Evolutionary conservation across 2,113 vertebrate species (phyloP), one percentile per base, ranked within the genome.

Genomic region (Microcebus lehilahytsara): DNA sequence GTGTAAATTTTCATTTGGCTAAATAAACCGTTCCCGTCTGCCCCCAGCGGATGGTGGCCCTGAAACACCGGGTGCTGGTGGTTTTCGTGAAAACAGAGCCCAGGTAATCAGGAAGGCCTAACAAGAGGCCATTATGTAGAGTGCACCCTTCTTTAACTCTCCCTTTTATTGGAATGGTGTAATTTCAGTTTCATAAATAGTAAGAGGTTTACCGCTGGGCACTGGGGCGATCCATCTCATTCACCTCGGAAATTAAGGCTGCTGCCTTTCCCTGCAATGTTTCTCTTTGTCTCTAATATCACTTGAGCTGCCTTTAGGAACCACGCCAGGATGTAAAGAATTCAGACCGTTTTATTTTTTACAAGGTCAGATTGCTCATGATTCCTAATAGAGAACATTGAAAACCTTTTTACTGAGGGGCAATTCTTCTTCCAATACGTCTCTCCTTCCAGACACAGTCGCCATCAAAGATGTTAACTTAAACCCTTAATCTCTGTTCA

Each of bases 161-260:
- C 66, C 93, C 91, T 98, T 96, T 97, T 98, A 97, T 98, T 98
- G 97, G 85, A 97, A 97, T 87, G 90, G 90, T 69, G 96, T 97
- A 96, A 98, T 98, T 98, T 98, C 97, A 97, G 49, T 98, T 98
- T 97, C 98, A 97, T 98, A 98, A 98, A 98, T 98, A 98, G 97
- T 98, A 97, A 98, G 98, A 98, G 97, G 97, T 98, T 98, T 96
- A 98, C 98, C 4, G 93, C 98, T 98, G 98, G 92, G 98, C 98
- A 95, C 98, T 3, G 83, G 97, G 97, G 97, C 98, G 95, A 98
- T 98, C 89, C 91, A 97, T 95, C 96, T 98, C 97, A 83, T 98
- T 98, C 97, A 97, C 98, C 98, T 98, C 62, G 53, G 96, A 98
- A 98, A 95, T 97, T 98, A 98, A 98, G 97, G 96, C 92, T 37